phyloP scores from a whole-genome alignment of 1,140 invertebrate genomes.

The Neotoxoptera formosana region DNA sequence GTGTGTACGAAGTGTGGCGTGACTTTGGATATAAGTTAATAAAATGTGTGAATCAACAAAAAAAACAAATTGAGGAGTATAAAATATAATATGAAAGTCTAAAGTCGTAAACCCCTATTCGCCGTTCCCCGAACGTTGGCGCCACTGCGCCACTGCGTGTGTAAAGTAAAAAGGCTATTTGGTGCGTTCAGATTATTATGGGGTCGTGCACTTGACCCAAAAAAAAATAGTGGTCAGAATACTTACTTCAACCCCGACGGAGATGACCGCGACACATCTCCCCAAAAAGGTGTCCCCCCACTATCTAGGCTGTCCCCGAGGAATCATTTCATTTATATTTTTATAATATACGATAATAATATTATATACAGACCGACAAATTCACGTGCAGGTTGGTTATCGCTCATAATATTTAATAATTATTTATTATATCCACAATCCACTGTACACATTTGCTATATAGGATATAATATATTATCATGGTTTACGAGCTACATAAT shows the following conservation, averaged over 20 bases:
- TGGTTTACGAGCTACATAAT: too few species aligned
- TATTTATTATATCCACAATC: too few species aligned
- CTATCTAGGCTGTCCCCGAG: background rate
- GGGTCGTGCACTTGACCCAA: background rate
- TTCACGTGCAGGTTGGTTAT: background rate
- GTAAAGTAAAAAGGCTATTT: background rate
- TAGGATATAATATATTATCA: too few species aligned
- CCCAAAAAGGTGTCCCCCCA: background rate
- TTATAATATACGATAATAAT: background rate
- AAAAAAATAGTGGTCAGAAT: background rate
- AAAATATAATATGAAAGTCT: background rate
- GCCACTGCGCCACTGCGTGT: background rate
- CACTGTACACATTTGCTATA: too few species aligned
- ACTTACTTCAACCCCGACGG: background rate
- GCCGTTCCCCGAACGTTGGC: background rate
- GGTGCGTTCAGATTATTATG: background rate
- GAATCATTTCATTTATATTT: background rate
- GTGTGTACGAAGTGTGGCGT: background rate
- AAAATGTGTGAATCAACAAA: background rate
- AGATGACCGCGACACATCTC: background rate
- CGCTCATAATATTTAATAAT: background rate
- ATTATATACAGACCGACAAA: background rate
- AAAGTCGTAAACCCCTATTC: background rate
- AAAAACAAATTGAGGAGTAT: background rate
- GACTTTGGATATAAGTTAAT: background rate